phyloP scores from a whole-genome alignment of 2,113 vertebrate species.

The Sinocyclocheilus maitianheensis region DNA sequence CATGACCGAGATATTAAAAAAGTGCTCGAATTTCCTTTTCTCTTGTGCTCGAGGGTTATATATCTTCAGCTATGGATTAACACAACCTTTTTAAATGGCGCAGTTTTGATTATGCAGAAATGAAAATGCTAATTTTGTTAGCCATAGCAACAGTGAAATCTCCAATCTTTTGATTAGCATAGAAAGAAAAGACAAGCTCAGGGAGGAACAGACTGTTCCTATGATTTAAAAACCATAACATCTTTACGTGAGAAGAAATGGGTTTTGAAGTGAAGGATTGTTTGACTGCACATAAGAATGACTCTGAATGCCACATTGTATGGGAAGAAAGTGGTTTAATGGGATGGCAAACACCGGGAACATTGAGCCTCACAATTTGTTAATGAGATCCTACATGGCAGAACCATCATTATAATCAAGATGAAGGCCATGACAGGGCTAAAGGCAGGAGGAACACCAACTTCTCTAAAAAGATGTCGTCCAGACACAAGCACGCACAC shows the following conservation, averaged over 20 bases:
- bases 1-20: not conserved
- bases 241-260: not conserved
- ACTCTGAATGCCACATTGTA: not conserved
- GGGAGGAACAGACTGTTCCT: not conserved
- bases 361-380: constrained; percentile 37
- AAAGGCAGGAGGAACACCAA: constrained; percentile 2
- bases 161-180: constrained; percentile 11
- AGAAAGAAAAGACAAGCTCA: not conserved
- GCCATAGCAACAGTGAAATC: constrained; percentile 24
- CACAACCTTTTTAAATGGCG: not conserved
- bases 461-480: not conserved
- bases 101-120: not conserved
- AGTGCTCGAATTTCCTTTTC: not conserved
- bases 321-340: constrained; percentile 1
- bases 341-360: constrained; percentile 28
- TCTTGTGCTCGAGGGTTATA: not conserved
- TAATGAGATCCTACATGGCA: constrained; percentile 41
- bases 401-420: constrained; percentile 45
- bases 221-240: not conserved
- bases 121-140: constrained; percentile 13
- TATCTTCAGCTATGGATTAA: not conserved
- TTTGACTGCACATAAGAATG: constrained; percentile 12
- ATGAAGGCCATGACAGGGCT: constrained; percentile 34
- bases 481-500: not conserved
- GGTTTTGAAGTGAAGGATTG: not conserved